These are phyloP conservation scores for Paradisaea rubra DNA, from an alignment of 2,113 vertebrate genomes.

Conservation along the genomic window DNA sequence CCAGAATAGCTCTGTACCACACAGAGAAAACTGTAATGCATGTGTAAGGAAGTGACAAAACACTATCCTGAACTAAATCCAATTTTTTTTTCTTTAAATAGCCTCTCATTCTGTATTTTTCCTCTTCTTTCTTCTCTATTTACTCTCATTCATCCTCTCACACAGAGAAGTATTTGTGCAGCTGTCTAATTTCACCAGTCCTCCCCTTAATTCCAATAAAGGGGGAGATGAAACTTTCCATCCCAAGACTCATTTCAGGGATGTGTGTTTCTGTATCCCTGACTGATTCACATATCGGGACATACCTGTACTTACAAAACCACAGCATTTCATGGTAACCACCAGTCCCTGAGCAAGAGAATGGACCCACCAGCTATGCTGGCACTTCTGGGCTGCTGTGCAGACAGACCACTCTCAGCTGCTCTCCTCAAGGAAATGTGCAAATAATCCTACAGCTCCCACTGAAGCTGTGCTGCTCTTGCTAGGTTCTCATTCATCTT, in stretches of 20 bases:
- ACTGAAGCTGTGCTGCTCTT: background rate
- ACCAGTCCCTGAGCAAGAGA: background rate
- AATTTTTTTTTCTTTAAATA: constrained; percentile 55
- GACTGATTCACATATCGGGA: background rate
- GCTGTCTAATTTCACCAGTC: background rate
- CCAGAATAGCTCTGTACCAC: constrained; percentile 27
- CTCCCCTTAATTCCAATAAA: constrained; percentile 32
- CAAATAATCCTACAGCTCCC: background rate
- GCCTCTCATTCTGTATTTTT: constrained; percentile 33
- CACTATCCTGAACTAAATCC: constrained; percentile 43
- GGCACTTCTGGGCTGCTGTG: background rate
- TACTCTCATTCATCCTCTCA: constrained; percentile 63
- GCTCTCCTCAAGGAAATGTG: background rate
- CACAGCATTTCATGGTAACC: background rate
- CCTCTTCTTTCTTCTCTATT: background rate
- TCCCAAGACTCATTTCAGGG: constrained; percentile 28
- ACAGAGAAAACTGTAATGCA: background rate
- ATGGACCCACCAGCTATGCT: background rate
- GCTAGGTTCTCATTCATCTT: background rate
- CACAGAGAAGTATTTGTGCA: background rate
- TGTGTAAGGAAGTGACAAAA: constrained; percentile 53
- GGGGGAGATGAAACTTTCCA: constrained; percentile 3
- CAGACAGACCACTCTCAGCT: background rate
- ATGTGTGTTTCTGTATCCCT: background rate
- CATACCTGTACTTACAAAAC: background rate